Evolutionary conservation across 2,797 vertebrate species (phyloP).

Genomic region (Echeneis naucrates): DNA sequence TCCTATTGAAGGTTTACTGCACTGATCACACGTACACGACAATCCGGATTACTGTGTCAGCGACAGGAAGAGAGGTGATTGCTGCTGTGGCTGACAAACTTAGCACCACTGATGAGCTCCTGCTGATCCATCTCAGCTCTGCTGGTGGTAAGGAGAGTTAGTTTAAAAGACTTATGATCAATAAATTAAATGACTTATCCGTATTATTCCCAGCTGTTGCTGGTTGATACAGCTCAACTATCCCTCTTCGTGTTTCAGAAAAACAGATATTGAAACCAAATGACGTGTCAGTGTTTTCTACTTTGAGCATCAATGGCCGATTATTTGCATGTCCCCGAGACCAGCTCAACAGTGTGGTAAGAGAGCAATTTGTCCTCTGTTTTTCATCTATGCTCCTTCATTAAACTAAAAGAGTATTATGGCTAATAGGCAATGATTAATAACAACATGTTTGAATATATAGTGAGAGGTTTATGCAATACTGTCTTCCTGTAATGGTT

Average conservation of each 20-base stretch:
- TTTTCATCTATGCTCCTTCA: too few relatives aligned
- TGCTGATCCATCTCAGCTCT: slow-evolving; percentile 93
- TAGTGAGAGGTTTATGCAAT: not conserved
- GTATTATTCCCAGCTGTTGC: too few relatives aligned
- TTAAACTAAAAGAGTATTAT: too few relatives aligned
- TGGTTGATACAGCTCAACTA: not conserved
- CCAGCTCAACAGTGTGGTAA: slow-evolving; percentile 92
- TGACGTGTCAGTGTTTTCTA: slow-evolving; percentile 95
- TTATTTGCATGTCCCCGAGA: slow-evolving; percentile 94
- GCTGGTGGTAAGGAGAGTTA: slow-evolving; percentile 87
- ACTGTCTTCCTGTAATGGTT: not conserved
- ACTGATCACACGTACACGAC: slow-evolving; percentile 97
- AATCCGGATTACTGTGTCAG: slow-evolving; percentile 90
- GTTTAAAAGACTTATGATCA: not conserved
- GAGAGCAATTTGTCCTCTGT: slow-evolving; percentile 45
- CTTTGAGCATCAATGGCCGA: slow-evolving; percentile 93
- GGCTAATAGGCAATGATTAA: not conserved
- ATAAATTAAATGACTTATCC: not conserved
- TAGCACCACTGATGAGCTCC: slow-evolving; percentile 91
- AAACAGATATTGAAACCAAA: slow-evolving; percentile 94
- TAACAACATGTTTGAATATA: too few relatives aligned
- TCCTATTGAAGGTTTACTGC: slow-evolving; percentile 97
- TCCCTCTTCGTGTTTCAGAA: slow-evolving; percentile 81
- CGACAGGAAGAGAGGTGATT: slow-evolving; percentile 92
- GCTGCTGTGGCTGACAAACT: slow-evolving; percentile 92